phyloP scores from a whole-genome alignment of 2,888 invertebrate species.

The Eurytoma adleriae region DNA sequence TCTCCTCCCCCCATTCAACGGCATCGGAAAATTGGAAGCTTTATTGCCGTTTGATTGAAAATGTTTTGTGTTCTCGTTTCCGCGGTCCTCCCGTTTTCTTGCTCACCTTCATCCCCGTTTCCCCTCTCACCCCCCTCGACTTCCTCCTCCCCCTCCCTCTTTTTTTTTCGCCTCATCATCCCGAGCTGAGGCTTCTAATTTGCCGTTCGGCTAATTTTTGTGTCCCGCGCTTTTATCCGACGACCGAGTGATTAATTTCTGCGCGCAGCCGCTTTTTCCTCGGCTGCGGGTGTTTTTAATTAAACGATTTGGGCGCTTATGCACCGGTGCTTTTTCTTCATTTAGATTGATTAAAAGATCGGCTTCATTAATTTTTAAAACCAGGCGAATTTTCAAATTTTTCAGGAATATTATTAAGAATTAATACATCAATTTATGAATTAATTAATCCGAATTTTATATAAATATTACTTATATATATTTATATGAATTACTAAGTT shows the following conservation, averaged over 20 bases:
- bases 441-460: too few species aligned
- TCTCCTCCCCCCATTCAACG: not conserved
- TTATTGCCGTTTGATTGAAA: constrained; percentile 67
- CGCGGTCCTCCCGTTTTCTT: not conserved
- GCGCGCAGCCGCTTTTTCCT: not conserved
- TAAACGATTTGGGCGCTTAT: too few species aligned
- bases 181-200: constrained; percentile 16
- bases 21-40: constrained; percentile 66
- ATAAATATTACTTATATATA: too few species aligned
- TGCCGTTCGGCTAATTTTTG: constrained; percentile 45
- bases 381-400: too few species aligned
- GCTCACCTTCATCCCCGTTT: not conserved
- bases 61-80: constrained; percentile 59
- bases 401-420: too few species aligned
- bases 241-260: not conserved
- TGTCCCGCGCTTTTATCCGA: not conserved
- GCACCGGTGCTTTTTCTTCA: too few species aligned
- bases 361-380: too few species aligned
- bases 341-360: too few species aligned
- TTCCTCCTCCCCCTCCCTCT: not conserved
- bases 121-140: not conserved
- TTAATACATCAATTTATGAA: too few species aligned
- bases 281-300: not conserved
- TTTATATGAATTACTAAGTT: too few species aligned
- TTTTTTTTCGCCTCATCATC: constrained; percentile 6